Evolutionary conservation across 2,113 vertebrate genomes (phyloP).

Genomic region (Channa argus): DNA sequence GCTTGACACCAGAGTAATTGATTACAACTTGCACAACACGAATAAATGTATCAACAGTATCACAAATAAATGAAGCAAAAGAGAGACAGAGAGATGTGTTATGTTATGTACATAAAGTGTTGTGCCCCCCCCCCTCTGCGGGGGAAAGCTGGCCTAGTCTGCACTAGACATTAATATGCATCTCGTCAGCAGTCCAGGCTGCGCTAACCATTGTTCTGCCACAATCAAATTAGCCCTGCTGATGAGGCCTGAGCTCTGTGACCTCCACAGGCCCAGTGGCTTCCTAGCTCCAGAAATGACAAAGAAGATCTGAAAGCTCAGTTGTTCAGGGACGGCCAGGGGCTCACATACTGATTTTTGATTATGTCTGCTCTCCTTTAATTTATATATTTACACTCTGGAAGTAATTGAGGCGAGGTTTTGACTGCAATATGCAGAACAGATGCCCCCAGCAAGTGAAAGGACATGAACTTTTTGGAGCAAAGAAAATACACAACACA

Average conservation of each 20-base stretch:
- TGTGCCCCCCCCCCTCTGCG: constrained; percentile 17
- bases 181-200: constrained; percentile 49
- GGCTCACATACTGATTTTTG: constrained; percentile 72
- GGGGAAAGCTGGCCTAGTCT: constrained; percentile 26
- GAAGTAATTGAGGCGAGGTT: constrained; percentile 64
- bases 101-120: neutral
- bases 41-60: neutral
- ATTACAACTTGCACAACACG: no score
- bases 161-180: constrained; percentile 70
- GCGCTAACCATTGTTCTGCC: constrained; percentile 89
- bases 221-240: constrained; percentile 97
- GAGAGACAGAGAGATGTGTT: no score
- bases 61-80: neutral
- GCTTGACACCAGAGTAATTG: no score
- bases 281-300: constrained; percentile 77
- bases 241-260: constrained; percentile 92
- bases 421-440: constrained; percentile 57
- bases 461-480: constrained; percentile 51
- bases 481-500: constrained; percentile 57
- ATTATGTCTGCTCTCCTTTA: constrained; percentile 68
- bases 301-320: constrained; percentile 70
- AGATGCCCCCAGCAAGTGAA: constrained; percentile 48
- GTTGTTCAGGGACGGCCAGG: constrained; percentile 52
- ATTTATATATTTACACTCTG: constrained; percentile 70
- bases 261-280: constrained; percentile 85